These are phyloP conservation scores for Cylas formicarius DNA, from an alignment of 1,140 invertebrate genomes.

Conservation along the genomic window DNA sequence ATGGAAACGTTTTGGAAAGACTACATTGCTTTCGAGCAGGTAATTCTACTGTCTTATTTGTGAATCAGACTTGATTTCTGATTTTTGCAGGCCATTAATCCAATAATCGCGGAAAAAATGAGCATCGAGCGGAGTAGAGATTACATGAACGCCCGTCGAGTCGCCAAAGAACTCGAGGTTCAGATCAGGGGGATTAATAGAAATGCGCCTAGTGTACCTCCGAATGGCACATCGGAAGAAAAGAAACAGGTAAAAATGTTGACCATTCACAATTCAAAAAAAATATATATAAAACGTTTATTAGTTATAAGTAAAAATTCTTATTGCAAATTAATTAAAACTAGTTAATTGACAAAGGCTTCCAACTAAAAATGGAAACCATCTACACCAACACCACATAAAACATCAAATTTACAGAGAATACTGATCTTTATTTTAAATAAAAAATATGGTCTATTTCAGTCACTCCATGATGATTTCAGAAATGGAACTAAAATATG, in stretches of 20 bases:
- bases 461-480: no score
- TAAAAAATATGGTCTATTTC: no score
- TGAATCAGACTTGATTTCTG: conserved; percentile 14
- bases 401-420: no score
- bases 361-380: no score
- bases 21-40: conserved; percentile 90
- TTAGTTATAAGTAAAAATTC: conserved; percentile 4
- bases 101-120: conserved; percentile 77
- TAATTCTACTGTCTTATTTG: conserved; percentile 5
- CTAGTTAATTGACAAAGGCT: no score
- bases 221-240: conserved; percentile 85
- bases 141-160: conserved; percentile 94
- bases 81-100: conserved; percentile 84
- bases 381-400: no score
- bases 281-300: no score
- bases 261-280: no score
- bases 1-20: conserved; percentile 99
- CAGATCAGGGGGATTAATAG: conserved; percentile 91
- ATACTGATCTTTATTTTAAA: no score
- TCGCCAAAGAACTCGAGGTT: conserved; percentile 95
- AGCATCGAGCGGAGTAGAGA: conserved; percentile 66
- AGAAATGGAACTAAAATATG: no score
- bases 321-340: not conserved
- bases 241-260: conserved; percentile 69
- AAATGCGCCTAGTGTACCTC: conserved; percentile 89